Evolutionary conservation across 2,888 invertebrate species (phyloP), one percentile per base, ranked within the genome.

Genomic region (Apomyelois bistriatella): DNA sequence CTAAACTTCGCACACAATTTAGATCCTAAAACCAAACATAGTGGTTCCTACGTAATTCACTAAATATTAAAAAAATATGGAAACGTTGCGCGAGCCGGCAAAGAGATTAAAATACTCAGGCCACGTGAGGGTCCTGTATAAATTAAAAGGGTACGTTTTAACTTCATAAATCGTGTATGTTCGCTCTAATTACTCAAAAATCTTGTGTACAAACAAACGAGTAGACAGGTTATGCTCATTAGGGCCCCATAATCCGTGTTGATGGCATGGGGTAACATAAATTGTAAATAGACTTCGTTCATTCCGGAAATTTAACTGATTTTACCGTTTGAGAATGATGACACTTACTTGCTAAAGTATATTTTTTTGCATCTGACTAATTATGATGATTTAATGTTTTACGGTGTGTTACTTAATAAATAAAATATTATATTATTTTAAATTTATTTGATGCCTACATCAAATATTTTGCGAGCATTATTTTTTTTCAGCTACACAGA

Each of bases 111-210:
- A 59, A 57, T 55, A 42, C 55, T 49, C 46, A 35, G 12, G 16
- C 53, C 35, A 43, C 53, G 48, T 52, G 51, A 54, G 57, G 37
- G 56, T 53, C 58, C 61, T 56, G 60, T 58, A 53, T 61, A 54
- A 60, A 62, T 68, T 61, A 63, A 62, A 65, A 58, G 57, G 59
- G 59, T 55, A 54, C 56, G 55, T 61, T 61, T 60, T 58, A 59
- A 59, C 61, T 59, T 53, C 58, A 60, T 63, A 61, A 64, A 62
- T 62, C 62, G 55, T 57, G 53, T 58, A 62, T 53, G 58, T 61
- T 64, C 61, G 62, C 56, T 64, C 64, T 68, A 68, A 68, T 68
- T 68, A 64, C 65, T 66, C 60, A 63, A 65, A 66, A 64, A 68
- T 66, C 62, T 62, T 59, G 64, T 65, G 64, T 58, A 58, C 59